Evolutionary conservation across 2,888 invertebrate species (phyloP).

Genomic region (Eristalis intricaria): DNA sequence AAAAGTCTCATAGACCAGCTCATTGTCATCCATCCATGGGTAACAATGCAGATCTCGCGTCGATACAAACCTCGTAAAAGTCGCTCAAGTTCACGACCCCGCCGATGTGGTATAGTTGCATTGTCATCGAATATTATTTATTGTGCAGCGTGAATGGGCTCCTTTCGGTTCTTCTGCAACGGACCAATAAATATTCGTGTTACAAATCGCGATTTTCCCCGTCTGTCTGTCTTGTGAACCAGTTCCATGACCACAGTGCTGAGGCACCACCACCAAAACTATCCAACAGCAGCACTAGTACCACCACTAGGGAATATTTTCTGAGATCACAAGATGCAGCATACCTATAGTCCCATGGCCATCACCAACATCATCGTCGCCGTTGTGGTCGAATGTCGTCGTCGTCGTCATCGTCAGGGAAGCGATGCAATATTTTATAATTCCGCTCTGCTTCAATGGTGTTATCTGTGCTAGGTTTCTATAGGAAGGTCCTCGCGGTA

Average conservation of each 20-base stretch:
- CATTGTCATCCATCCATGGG: constrained; percentile 25
- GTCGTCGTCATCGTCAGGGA: constrained; percentile 49
- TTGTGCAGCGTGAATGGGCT: constrained; percentile 46
- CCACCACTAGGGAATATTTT: not conserved
- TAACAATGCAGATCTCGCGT: constrained; percentile 44
- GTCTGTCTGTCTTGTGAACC: constrained; percentile 1
- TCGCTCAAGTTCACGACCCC: constrained; percentile 65
- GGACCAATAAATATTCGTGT: constrained; percentile 63
- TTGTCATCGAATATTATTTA: constrained; percentile 70
- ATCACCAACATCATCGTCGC: constrained; percentile 17
- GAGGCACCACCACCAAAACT: not conserved
- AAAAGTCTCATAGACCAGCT: not conserved
- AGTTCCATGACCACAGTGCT: constrained; percentile 22
- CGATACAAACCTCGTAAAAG: constrained; percentile 42
- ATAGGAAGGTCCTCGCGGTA: constrained; percentile 34
- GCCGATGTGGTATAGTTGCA: constrained; percentile 48
- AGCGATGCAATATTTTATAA: constrained; percentile 67
- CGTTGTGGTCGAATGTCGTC: constrained; percentile 15
- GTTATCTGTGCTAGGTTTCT: constrained; percentile 34
- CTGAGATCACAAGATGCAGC: constrained; percentile 49
- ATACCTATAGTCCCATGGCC: constrained; percentile 33
- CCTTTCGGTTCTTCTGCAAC: constrained; percentile 28
- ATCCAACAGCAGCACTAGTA: constrained; percentile 1
- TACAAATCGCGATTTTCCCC: constrained; percentile 56
- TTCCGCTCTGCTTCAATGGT: constrained; percentile 62